phyloP scores from a whole-genome alignment of 2,113 vertebrate species.

The Strigops habroptila region DNA sequence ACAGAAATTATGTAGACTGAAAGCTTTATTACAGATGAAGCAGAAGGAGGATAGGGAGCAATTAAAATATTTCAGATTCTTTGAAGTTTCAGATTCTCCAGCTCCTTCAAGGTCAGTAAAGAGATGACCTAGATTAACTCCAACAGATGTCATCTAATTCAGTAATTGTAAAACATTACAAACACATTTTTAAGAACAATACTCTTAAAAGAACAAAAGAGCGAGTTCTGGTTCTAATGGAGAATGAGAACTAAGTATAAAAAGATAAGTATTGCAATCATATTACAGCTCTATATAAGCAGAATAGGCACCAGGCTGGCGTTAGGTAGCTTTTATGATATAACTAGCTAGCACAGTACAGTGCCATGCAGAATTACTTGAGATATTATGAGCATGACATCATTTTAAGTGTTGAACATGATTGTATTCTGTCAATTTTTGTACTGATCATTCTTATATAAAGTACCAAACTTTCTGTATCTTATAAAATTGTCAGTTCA shows the following conservation, averaged over 20 bases:
- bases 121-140: neutral
- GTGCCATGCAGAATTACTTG: neutral
- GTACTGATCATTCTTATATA: neutral
- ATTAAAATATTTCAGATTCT: slow-evolving; percentile 13
- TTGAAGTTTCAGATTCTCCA: neutral
- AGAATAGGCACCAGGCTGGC: neutral
- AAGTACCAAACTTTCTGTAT: neutral
- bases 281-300: neutral
- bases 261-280: neutral
- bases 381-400: neutral
- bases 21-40: neutral
- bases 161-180: neutral
- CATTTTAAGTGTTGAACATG: neutral
- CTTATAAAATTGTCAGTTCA: neutral
- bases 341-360: neutral
- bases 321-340: neutral
- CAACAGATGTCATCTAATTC: neutral
- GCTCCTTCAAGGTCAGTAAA: neutral
- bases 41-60: neutral
- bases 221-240: neutral
- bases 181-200: neutral
- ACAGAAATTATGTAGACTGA: neutral
- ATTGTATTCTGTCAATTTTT: neutral
- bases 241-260: neutral
- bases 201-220: neutral